Percentiles rank a stretch among this genome's conserved stretches.
Evolutionary conservation across 2,888 invertebrate genomes (phyloP).

Genomic region (Mythimna impura): DNA sequence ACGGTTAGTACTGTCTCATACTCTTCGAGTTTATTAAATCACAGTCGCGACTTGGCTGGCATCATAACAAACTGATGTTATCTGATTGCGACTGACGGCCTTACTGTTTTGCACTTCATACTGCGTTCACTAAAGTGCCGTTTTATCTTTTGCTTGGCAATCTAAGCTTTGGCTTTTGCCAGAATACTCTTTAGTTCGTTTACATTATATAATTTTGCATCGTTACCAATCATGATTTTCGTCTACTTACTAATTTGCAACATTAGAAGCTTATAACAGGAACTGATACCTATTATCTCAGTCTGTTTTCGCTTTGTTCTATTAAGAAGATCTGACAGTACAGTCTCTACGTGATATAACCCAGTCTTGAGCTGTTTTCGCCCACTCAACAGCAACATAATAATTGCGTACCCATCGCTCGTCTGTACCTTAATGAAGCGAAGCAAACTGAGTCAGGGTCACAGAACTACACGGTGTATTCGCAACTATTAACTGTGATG

Average conservation of each 20-base stretch:
- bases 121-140: neutral
- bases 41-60: neutral
- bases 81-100: neutral
- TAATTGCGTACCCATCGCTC: conserved; percentile 31
- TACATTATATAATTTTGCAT: neutral
- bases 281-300: too few species aligned
- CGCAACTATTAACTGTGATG: conserved; percentile 49
- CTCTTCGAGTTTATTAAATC: neutral
- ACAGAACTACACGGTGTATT: conserved; percentile 61
- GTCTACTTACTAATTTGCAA: neutral
- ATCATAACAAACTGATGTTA: conserved; percentile 14
- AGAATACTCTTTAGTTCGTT: neutral
- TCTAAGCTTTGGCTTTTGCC: conserved; percentile 8
- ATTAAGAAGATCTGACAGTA: neutral
- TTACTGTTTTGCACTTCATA: neutral
- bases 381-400: conserved; percentile 14
- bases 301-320: too few species aligned
- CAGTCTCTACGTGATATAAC: neutral
- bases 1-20: neutral
- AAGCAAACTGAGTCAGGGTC: conserved; percentile 78
- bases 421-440: conserved; percentile 27
- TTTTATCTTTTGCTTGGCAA: conserved; percentile 37
- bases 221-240: neutral
- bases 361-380: too few species aligned
- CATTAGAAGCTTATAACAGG: neutral